phyloP scores from a whole-genome alignment of 2,888 invertebrate species.

The Nymphalis c-album region DNA sequence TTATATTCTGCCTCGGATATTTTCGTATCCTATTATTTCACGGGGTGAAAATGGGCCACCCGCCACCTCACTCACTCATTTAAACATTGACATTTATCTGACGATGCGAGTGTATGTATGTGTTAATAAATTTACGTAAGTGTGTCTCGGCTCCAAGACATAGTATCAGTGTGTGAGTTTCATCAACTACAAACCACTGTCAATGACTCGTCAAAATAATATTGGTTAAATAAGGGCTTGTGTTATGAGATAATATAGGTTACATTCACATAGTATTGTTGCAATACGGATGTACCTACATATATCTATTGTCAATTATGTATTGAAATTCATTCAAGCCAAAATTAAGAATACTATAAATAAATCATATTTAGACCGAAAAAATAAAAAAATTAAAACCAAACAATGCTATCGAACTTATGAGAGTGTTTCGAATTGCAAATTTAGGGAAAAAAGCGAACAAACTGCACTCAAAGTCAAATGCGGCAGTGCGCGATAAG shows the following conservation, averaged over 20 bases:
- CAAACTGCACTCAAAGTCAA: constrained; percentile 77
- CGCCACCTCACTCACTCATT: constrained; percentile 68
- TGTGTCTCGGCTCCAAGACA: constrained; percentile 49
- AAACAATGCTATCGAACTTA: constrained; percentile 59
- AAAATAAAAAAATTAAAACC: constrained; percentile 45
- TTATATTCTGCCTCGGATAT: constrained; percentile 81
- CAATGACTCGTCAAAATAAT: constrained; percentile 81
- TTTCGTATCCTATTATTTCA: constrained; percentile 82
- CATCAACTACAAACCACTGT: constrained; percentile 79
- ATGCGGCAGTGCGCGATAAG: constrained; percentile 79
- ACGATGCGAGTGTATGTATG: constrained; percentile 46
- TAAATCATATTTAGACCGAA: no score
- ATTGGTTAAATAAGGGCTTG: constrained; percentile 73
- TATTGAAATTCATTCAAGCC: no score
- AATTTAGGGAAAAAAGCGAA: constrained; percentile 76
- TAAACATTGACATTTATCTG: constrained; percentile 58
- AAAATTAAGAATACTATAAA: no score
- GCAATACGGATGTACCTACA: no score
- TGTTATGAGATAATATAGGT: constrained; percentile 48
- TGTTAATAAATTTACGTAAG: constrained; percentile 49
- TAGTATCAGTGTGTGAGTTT: constrained; percentile 60
- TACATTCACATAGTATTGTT: not conserved
- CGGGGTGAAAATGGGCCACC: constrained; percentile 80
- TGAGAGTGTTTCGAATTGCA: constrained; percentile 76
- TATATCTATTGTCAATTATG: no score